phyloP scores from a whole-genome alignment of 2,888 invertebrate species.

The Ormia ochracea region DNA sequence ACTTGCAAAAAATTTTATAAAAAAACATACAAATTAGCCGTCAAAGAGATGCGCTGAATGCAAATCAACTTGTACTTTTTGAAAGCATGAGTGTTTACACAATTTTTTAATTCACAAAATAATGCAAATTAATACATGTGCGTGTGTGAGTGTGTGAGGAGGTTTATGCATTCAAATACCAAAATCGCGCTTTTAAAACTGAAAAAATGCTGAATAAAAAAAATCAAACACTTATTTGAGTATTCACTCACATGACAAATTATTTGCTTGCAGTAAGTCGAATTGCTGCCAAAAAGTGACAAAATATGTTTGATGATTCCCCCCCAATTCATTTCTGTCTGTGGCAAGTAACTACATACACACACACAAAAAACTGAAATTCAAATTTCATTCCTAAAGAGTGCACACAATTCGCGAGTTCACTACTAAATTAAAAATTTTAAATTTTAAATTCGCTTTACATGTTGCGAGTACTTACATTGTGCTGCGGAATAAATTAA shows the following conservation, averaged over 20 bases:
- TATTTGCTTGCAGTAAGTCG: background rate
- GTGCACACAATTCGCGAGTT: background rate
- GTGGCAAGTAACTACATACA: background rate
- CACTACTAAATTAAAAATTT: background rate
- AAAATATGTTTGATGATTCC: slow-evolving; percentile 13
- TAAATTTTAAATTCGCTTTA: too few relatives aligned
- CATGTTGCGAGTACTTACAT: slow-evolving; percentile 82
- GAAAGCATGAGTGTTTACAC: too few relatives aligned
- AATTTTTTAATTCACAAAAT: too few relatives aligned
- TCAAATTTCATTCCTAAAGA: slow-evolving; percentile 2
- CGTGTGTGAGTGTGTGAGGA: background rate
- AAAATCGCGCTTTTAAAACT: background rate
- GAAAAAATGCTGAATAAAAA: background rate
- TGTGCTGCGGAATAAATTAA: slow-evolving; percentile 87
- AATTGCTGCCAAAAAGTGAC: slow-evolving; percentile 10
- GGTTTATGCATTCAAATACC: background rate
- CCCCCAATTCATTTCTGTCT: background rate
- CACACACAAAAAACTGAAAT: background rate
- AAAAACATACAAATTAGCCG: too few relatives aligned
- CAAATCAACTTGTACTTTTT: too few relatives aligned
- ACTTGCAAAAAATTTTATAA: too few relatives aligned
- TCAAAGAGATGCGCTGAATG: too few relatives aligned
- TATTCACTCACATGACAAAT: slow-evolving; percentile 31
- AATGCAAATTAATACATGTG: too few relatives aligned
- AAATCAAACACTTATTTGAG: background rate